Conservation (phyloP, 2,113 vertebrate genomes). For the Limanda limanda region DNA sequence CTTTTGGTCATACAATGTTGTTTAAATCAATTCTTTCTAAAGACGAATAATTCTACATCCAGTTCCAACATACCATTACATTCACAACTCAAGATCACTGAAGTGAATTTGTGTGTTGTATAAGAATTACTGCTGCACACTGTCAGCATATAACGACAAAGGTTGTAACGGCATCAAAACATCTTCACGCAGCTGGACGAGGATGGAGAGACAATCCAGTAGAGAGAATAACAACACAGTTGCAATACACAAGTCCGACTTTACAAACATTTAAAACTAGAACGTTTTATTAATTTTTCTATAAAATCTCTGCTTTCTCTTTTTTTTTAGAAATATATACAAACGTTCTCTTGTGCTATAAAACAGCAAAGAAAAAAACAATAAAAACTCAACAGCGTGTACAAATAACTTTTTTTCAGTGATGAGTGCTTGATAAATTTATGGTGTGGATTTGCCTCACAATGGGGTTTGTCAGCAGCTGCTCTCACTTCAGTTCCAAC, state of each 20-base stretch:
- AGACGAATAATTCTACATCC: not conserved
- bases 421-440: slow-evolving; percentile 89
- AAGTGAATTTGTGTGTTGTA: not conserved
- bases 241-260: slow-evolving; percentile 26
- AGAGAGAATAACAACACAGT: slow-evolving; percentile 24
- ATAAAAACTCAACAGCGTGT: slow-evolving; percentile 77
- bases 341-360: slow-evolving; percentile 78
- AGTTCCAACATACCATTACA: slow-evolving; percentile 5
- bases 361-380: slow-evolving; percentile 76
- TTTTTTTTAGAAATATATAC: slow-evolving; percentile 88
- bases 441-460: slow-evolving; percentile 88
- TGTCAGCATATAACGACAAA: not conserved
- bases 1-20: not conserved
- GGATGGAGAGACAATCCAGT: not conserved
- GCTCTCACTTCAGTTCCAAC: slow-evolving; percentile 87
- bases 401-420: slow-evolving; percentile 85
- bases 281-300: slow-evolving; percentile 92
- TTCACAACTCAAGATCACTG: not conserved
- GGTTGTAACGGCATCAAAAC: not conserved
- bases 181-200: not conserved
- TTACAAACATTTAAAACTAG: slow-evolving; percentile 85
- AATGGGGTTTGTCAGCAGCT: slow-evolving; percentile 87
- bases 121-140: not conserved
- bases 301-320: slow-evolving; percentile 87
- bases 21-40: not conserved